Conservation (phyloP, 2,797 vertebrate genomes). For the Nannoperca obscura region DNA sequence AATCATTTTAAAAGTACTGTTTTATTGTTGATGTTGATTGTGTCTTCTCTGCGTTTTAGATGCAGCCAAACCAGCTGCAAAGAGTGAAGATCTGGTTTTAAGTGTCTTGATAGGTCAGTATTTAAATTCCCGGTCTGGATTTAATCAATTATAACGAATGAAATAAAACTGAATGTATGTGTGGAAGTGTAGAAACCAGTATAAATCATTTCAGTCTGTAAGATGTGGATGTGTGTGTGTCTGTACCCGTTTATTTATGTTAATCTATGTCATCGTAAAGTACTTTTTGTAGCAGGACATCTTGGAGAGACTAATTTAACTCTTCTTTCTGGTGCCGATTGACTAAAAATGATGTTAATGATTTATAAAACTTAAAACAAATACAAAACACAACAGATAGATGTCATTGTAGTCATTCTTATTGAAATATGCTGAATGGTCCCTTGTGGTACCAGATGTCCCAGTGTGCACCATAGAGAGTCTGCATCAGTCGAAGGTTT, state of each 20-base stretch:
- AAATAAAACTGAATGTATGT: background rate
- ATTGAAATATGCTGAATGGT: background rate
- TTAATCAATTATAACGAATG: background rate
- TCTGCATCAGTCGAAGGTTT: conserved; percentile 94
- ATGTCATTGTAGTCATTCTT: background rate
- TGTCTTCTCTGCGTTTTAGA: conserved; percentile 80
- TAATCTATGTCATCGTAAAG: no score
- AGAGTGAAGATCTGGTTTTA: conserved; percentile 95
- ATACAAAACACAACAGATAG: background rate
- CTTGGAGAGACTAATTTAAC: no score
- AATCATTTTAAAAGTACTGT: fast-evolving
- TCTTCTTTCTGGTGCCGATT: background rate
- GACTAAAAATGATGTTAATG: background rate
- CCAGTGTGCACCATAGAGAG: conserved; percentile 90
- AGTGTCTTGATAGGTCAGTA: conserved; percentile 94
- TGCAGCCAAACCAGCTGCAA: conserved; percentile 91
- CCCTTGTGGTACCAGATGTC: conserved; percentile 84
- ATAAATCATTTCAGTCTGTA: background rate
- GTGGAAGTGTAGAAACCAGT: background rate
- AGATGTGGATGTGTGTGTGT: no score
- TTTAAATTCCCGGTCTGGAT: background rate
- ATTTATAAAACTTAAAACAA: no score
- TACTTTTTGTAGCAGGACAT: no score
- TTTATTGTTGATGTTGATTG: background rate
- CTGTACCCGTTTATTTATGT: background rate